Conservation (phyloP, 2,113 vertebrate genomes). For the Scopus umbretta region DNA sequence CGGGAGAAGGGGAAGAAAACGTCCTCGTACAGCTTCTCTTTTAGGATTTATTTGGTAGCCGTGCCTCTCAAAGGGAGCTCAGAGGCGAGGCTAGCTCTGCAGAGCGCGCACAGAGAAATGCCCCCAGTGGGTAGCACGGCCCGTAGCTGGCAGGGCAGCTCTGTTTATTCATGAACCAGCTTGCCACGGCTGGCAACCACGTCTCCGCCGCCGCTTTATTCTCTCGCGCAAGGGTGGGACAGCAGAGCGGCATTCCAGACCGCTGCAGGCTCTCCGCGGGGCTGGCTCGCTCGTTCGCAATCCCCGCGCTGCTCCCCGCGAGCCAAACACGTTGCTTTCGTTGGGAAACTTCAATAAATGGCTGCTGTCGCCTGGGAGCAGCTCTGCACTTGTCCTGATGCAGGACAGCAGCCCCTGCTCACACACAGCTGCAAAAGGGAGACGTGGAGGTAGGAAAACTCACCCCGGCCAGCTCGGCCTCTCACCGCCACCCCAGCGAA, state of each 20-base stretch:
- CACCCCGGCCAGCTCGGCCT: neutral
- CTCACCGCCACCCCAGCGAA: neutral
- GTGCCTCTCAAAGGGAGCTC: neutral
- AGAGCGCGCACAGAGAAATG: neutral
- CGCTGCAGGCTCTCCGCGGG: neutral
- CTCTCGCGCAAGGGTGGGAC: neutral
- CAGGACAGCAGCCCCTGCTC: neutral
- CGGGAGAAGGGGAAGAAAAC: neutral
- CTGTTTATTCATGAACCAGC: neutral
- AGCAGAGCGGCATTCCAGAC: neutral
- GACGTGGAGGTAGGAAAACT: neutral
- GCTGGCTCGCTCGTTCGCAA: neutral
- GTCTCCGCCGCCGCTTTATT: neutral
- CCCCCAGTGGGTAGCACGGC: neutral
- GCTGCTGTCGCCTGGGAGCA: neutral
- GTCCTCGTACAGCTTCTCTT: neutral
- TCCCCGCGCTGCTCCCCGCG: neutral
- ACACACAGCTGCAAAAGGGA: neutral
- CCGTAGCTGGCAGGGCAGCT: neutral
- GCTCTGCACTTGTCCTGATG: accelerated
- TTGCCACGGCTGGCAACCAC: neutral
- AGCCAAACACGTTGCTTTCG: neutral
- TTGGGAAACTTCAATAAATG: neutral
- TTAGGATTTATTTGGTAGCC: neutral
- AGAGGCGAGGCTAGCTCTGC: neutral